Base-by-base conservation (phyloP, 2,113 vertebrate species). In the Labrus mixtus region DNA sequence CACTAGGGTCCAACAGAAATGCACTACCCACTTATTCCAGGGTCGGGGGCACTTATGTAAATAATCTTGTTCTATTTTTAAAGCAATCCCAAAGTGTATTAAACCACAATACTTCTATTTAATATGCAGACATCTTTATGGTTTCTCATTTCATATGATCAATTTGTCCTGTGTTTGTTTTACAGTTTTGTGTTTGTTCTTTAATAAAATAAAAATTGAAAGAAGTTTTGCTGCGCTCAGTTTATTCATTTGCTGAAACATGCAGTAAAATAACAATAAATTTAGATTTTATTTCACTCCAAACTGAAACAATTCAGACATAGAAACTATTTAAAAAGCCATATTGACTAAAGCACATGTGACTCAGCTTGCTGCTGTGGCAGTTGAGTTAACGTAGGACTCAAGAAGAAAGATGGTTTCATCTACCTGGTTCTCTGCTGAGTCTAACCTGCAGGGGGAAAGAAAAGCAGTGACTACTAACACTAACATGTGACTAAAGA, bases 321-420 rank as follows among this genome's bases (percentile, higher is more conserved):
- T 36, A 66, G 36, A 63, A 87, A 76, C 51, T 69, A 70, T 33
- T 76, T 81, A 85, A 85, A 85, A 39, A 77, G n/a, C 46, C 33
- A 20, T 6, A 77, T 4, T 39, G 66, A 53, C 46, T 1, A 66
- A 17, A 56, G 4, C 33, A 58, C 29, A 29, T 53, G 7, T 23
- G 29, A 22, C 17, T 90, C 74, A 91, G 5, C 68, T 76, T 17
- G 79, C 2, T 22, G 81, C 23, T 13, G 82, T 36, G 17, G 74
- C 19, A 3, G 94, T 90, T 43, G 94, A 91, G 57, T 72, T 91
- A 7, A 97, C 75, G 86, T 97, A 97, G 0, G 96, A 96, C 70
- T 97, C 96, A 46, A 98, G 82, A 13, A 97, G 92, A 70, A 98
- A 98, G 73, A 98, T 95, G 66, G 96, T 97, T 90, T 98, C 97